Base-by-base conservation (phyloP, 1,140 invertebrate genomes). In the Caenorhabditis elegans region DNA sequence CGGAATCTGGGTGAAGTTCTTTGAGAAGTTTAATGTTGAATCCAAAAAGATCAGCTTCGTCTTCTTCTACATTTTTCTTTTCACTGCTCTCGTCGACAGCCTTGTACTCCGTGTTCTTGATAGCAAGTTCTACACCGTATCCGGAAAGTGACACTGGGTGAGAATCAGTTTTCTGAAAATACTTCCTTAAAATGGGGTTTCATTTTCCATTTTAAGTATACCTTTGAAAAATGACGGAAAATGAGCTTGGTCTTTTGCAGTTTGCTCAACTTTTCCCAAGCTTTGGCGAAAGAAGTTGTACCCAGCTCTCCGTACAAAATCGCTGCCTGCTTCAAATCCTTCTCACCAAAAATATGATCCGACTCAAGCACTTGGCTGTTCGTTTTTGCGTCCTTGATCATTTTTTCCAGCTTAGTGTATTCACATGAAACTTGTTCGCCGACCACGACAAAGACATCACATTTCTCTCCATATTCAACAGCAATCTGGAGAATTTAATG, bases 31-130 rank as follows among this genome's bases (percentile, higher is more conserved):
- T 87, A 65, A 89, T 88, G 49, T 90, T 87, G 76, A 89, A 86
- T 31, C 88, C 89, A 55, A 87, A 78, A 11, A 89, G 51, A 83
- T 85, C 55, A 15, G 89, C 86, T 15, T 85, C 75, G 46, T 87
- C 85, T n/a, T 83, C 86, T 4, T 82, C 84, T 6, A 82, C 79
- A 24, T 78, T 51, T 28, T 83, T 79, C 77, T 83, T 83, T 10
- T 70, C 60, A n/a, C 79, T 83, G 17, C 49, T 82, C 31, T 83
- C 82, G 15, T 82, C 82, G 11, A 80, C 78, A 31, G 55, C 55
- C 92, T 99, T 98, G 88, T 99, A 99, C 91, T 99, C 98, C 0
- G 97, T 99, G 76, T 95, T 98, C 91, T 99, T 99, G 87, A 99
- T 94, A 90, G 98, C 96, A 36, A 99, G 90, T 91, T 99, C 98